Percentiles rank a stretch among this genome's conserved stretches.
Conservation (phyloP, 2,113 vertebrate genomes). For the Bagarius yarrelli region DNA sequence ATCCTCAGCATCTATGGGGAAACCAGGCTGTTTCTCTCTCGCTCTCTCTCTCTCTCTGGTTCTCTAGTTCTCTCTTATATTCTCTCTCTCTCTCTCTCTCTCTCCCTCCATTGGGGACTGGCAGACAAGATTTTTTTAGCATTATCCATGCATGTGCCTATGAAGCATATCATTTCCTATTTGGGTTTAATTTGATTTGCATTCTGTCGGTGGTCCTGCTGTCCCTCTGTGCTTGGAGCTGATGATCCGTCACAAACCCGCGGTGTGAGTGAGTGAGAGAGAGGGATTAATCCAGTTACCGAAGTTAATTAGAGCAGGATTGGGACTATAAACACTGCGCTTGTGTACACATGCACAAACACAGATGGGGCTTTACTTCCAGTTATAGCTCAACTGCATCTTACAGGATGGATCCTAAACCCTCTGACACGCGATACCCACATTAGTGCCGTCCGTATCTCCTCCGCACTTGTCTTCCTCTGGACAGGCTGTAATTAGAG, state of each 20-base stretch:
- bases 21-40: slow-evolving; percentile 6
- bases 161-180: slow-evolving; percentile 54
- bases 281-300: slow-evolving; percentile 62
- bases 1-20: background rate
- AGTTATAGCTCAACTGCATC: background rate
- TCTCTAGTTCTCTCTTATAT: background rate
- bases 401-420: background rate
- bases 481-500: slow-evolving; percentile 7
- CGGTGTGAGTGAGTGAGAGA: background rate
- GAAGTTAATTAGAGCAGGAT: slow-evolving; percentile 58
- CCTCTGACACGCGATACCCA: background rate
- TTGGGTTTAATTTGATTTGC: slow-evolving; percentile 61
- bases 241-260: background rate
- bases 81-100: background rate
- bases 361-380: background rate
- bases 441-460: background rate
- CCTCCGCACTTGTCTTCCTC: background rate
- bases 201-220: slow-evolving; percentile 51
- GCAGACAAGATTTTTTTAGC: slow-evolving; percentile 48
- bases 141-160: slow-evolving; percentile 47
- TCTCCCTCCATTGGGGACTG: slow-evolving; percentile 13
- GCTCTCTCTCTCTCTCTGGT: background rate
- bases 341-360: background rate
- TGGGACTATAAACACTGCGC: slow-evolving; percentile 34
- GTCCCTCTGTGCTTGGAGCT: slow-evolving; percentile 37